phyloP scores from a whole-genome alignment of 2,113 vertebrate species.

The Chlorocebus sabaeus region DNA sequence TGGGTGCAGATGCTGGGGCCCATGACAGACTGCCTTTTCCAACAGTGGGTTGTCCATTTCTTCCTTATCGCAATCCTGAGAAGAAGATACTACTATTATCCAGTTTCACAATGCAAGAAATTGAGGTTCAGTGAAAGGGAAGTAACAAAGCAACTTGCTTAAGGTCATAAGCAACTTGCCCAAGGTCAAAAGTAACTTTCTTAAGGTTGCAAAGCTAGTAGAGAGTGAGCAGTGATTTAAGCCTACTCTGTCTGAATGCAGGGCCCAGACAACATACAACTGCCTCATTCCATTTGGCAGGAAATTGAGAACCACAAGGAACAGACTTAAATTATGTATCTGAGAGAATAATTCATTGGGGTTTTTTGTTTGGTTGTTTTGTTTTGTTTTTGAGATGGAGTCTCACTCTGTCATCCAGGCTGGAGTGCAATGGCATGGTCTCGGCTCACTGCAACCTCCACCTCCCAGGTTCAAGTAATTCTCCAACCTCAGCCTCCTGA shows the following conservation, averaged over 20 bases:
- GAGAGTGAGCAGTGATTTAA: not conserved
- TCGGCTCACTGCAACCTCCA: too few relatives aligned
- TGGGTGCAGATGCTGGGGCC: not conserved
- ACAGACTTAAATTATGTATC: not conserved
- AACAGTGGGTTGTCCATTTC: not conserved
- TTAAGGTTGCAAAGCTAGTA: not conserved
- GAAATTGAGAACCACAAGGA: not conserved
- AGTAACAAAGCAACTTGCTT: not conserved
- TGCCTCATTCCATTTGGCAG: not conserved
- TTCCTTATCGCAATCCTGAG: not conserved
- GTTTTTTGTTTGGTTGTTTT: not conserved
- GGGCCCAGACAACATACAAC: not conserved
- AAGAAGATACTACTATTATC: not conserved
- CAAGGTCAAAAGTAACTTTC: not conserved
- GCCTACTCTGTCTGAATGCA: not conserved
- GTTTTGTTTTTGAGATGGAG: too few relatives aligned
- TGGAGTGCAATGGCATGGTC: too few relatives aligned
- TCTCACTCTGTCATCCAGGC: too few relatives aligned
- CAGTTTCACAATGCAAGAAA: not conserved
- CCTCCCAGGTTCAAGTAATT: too few relatives aligned
- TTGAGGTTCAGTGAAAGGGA: not conserved
- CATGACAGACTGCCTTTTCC: not conserved
- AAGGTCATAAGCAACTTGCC: not conserved
- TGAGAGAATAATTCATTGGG: not conserved
- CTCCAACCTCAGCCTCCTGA: too few relatives aligned